These are phyloP conservation scores for Sitta carolinensis DNA, from an alignment of 2,797 vertebrate genomes.

Conservation along the genomic window DNA sequence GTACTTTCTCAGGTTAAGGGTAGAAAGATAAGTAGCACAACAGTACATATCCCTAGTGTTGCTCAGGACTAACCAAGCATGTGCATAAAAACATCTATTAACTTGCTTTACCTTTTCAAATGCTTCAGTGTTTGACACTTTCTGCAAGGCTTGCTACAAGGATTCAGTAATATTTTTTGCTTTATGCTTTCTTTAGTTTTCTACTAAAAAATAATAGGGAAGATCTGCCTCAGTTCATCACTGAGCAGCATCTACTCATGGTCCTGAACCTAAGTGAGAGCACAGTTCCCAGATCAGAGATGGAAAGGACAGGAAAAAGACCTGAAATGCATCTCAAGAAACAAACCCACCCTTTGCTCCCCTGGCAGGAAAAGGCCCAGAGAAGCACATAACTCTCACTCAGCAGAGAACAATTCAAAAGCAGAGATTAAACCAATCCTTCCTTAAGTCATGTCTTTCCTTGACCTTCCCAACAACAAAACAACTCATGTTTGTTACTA, in stretches of 20 bases:
- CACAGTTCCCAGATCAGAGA: neutral
- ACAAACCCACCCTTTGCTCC: neutral
- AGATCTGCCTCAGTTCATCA: neutral
- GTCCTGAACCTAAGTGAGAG: neutral
- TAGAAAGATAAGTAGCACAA: neutral
- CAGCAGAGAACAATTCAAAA: neutral
- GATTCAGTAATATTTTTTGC: neutral
- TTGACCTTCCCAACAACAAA: neutral
- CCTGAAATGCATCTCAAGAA: neutral
- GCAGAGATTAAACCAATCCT: neutral
- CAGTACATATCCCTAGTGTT: neutral
- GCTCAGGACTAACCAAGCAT: neutral
- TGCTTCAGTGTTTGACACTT: neutral
- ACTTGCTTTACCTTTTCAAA: neutral
- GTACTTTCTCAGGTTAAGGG: neutral
- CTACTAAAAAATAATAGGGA: neutral
- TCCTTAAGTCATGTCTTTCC: neutral
- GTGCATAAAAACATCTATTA: neutral
- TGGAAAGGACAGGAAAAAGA: neutral
- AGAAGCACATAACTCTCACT: neutral
- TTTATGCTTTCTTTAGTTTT: neutral
- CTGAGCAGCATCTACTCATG: neutral
- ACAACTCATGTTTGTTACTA: neutral
- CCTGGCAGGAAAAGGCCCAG: neutral
- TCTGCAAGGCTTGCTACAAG: neutral